Evolutionary conservation across 2,113 vertebrate genomes (phyloP), one percentile per base, ranked within the genome.

Genomic region (Caracal caracal): DNA sequence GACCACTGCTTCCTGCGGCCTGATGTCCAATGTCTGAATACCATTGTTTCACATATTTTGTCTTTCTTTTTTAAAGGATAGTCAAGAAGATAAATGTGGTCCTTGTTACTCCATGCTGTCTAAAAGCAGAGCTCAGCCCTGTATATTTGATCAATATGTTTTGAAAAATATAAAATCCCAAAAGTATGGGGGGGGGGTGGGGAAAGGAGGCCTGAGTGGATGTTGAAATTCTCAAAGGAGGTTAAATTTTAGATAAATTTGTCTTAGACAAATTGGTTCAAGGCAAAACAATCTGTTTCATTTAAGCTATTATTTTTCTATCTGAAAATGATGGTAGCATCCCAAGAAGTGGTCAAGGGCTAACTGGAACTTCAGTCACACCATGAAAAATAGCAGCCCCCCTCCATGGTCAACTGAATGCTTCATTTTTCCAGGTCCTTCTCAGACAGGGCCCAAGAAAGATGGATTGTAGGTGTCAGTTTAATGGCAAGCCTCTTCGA

Each of bases 201-300:
- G 16, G 73, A 73, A 65, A 78, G 4, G 59, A 90, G 73, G n/a
- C 24, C 33, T 78, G 70, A n/a, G 2, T 79, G 26, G 26, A 63
- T 66, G 13, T 33, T 68, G 51, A 80, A 59, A 53, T 80, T 87
- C 80, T 81, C 88, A 28, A n/a, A 84, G 49, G 65, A 90, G 47
- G 16, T 66, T 71, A 61, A n/a, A 84, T 83, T 93, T 93, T 90
- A 76, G 70, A 80, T 73, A 94, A 96, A 87, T 79, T 24, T 3
- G 10, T 90, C 53, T 92, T 68, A 65, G 84, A 93, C 87, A 97
- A 89, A 94, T 89, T 89, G 33, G 49, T 68, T 83, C 96, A 89
- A 95, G 82, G 43, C 19, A 88, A 92, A 95, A 56, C n/a, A 76
- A 61, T 78, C 33, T 88, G 61, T 90, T 96, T 78, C 17, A 71